Evolutionary conservation across 2,888 invertebrate genomes (phyloP).

Genomic region (Acanthosepion esculentum): DNA sequence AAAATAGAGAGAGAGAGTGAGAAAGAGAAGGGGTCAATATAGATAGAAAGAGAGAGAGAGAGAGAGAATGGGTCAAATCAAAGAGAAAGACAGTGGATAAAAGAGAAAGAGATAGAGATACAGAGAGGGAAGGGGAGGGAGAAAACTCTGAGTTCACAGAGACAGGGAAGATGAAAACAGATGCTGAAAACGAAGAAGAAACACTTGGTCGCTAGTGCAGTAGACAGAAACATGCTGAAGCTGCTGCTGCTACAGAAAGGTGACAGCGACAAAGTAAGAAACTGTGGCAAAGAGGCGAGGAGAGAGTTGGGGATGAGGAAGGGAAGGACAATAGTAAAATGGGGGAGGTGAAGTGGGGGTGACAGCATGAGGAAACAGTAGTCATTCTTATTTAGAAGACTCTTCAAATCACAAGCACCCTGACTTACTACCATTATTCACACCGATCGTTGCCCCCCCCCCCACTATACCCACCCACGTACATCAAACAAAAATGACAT

Average conservation of each 20-base stretch:
- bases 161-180: not conserved
- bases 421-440: no score
- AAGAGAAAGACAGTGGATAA: not conserved
- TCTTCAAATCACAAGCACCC: no score
- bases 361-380: not conserved
- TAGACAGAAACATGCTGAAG: not conserved
- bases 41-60: not conserved
- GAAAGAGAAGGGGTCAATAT: not conserved
- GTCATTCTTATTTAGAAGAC: no score
- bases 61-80: not conserved
- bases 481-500: no score
- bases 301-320: not conserved
- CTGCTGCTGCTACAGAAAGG: not conserved
- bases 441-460: no score
- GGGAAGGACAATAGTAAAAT: not conserved
- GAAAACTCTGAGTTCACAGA: not conserved
- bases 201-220: not conserved
- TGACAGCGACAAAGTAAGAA: not conserved
- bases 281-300: not conserved
- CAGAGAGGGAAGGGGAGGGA: not conserved
- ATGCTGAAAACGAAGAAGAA: not conserved
- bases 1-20: not conserved
- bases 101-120: not conserved
- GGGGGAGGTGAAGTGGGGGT: not conserved
- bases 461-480: no score